These are phyloP conservation scores for Bovichtus diacanthus DNA, from an alignment of 2,797 vertebrate genomes.

Conservation along the genomic window DNA sequence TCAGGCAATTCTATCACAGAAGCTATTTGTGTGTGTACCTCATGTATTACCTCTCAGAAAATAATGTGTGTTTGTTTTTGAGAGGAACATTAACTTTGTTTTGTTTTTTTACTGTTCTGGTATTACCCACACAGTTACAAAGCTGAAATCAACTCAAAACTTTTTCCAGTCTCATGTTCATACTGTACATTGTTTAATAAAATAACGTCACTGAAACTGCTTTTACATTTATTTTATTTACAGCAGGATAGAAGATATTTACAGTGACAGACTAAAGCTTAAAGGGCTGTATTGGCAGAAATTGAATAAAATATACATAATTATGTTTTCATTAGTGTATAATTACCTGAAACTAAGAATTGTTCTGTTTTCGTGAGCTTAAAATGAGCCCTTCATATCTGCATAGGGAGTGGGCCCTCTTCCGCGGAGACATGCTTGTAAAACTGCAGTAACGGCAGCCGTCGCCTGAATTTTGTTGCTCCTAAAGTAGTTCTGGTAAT, in stretches of 20 bases:
- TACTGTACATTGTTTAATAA: slow-evolving; percentile 66
- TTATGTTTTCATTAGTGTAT: no score
- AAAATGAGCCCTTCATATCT: no score
- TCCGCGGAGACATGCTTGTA: no score
- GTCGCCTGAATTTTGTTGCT: no score
- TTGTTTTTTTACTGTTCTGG: slow-evolving; percentile 14
- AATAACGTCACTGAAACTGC: slow-evolving; percentile 44
- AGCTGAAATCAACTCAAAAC: slow-evolving; percentile 16
- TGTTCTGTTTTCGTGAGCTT: no score
- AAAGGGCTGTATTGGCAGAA: no score
- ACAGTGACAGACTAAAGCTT: slow-evolving; percentile 41
- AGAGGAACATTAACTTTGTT: slow-evolving; percentile 10
- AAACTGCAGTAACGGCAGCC: no score
- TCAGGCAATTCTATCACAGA: slow-evolving; percentile 41
- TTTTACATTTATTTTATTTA: slow-evolving; percentile 64
- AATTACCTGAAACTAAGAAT: no score
- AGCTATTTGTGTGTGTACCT: slow-evolving; percentile 40
- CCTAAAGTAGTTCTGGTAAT: no score
- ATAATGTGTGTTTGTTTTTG: slow-evolving; percentile 19
- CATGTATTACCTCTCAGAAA: slow-evolving; percentile 49
- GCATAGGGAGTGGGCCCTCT: no score
- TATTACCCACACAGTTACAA: slow-evolving; percentile 9
- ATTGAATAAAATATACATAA: no score
- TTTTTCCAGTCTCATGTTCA: slow-evolving; percentile 45
- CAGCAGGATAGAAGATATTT: slow-evolving; percentile 57